Evolutionary conservation across 2,797 vertebrate species (phyloP).

Genomic region (Ambastaia sidthimunki): DNA sequence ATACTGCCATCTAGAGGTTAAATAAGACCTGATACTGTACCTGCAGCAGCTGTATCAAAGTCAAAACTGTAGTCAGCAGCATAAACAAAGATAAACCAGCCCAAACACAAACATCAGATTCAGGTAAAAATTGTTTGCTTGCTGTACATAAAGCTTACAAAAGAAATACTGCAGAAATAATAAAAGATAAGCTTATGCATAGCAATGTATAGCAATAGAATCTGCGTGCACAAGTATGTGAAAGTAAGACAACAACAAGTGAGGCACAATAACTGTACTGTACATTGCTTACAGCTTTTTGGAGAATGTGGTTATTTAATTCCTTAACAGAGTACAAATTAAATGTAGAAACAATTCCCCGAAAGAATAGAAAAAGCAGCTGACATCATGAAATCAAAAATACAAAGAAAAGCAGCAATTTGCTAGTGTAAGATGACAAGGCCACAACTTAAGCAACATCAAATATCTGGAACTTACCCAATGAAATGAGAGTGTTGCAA

Average conservation of each 20-base stretch:
- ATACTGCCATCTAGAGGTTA: constrained; percentile 36
- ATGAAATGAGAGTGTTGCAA: neutral
- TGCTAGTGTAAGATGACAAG: neutral
- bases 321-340: neutral
- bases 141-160: neutral
- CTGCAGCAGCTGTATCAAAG: neutral
- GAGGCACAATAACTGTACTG: neutral
- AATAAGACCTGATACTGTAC: constrained; percentile 3
- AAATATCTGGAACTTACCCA: constrained; percentile 45
- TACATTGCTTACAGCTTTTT: neutral
- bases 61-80: neutral
- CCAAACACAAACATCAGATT: neutral
- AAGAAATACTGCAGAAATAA: neutral
- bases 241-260: neutral
- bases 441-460: neutral
- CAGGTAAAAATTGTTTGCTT: neutral
- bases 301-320: neutral
- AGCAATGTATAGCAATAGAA: neutral
- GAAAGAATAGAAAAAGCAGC: neutral
- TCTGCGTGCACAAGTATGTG: neutral
- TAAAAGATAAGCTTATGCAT: neutral
- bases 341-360: no score
- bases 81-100: neutral
- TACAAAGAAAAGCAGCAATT: neutral
- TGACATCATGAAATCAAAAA: neutral